These are phyloP conservation scores for Drosophila atripex DNA, from an alignment of 2,888 invertebrate species.

Conservation along the genomic window DNA sequence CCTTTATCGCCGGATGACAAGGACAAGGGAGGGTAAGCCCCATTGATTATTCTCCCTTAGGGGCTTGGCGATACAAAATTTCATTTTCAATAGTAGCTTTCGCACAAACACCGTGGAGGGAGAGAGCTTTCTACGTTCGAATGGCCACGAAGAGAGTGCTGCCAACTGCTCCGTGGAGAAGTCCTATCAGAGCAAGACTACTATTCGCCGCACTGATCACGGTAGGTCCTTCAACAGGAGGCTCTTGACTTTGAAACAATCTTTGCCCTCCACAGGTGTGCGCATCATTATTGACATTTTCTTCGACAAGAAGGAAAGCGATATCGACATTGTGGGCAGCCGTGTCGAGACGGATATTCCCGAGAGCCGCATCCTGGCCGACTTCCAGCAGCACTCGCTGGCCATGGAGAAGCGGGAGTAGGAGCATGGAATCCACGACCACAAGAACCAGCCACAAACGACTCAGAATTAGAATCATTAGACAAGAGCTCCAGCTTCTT, in stretches of 20 bases:
- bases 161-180: constrained; percentile 40
- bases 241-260: not conserved
- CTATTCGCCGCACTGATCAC: constrained; percentile 80
- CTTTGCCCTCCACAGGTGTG: constrained; percentile 67
- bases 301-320: constrained; percentile 71
- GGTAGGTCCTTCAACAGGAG: constrained; percentile 57
- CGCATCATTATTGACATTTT: constrained; percentile 82
- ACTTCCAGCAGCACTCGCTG: constrained; percentile 77
- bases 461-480: not conserved
- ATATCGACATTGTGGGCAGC: constrained; percentile 78
- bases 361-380: constrained; percentile 80
- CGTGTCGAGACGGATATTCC: constrained; percentile 83
- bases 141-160: not conserved
- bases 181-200: constrained; percentile 82
- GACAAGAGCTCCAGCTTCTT: not conserved
- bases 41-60: not conserved
- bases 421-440: not conserved
- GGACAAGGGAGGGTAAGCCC: constrained; percentile 4
- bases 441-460: not conserved
- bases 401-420: constrained; percentile 24
- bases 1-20: constrained; percentile 3
- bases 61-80: no score
- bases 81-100: constrained; percentile 29
- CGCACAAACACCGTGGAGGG: constrained; percentile 41
- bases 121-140: constrained; percentile 40